Percentiles rank a stretch among this genome's conserved stretches.
Conservation (phyloP, 2,113 vertebrate genomes). For the Microtus pennsylvanicus region DNA sequence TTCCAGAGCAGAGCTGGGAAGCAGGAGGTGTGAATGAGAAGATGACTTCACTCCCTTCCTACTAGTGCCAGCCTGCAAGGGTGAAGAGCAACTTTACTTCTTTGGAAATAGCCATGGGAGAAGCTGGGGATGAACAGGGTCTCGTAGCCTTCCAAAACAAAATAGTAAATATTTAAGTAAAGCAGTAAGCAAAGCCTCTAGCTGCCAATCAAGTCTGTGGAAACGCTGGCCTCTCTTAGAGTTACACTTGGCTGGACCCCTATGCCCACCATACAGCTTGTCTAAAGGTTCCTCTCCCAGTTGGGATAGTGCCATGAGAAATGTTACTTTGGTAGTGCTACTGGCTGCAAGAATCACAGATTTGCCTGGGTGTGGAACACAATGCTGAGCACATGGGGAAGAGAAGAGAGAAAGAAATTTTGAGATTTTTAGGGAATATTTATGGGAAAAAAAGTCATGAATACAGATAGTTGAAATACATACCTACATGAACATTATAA, state of each 20-base stretch:
- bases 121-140: neutral
- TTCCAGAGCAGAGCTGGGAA: neutral
- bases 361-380: neutral
- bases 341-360: neutral
- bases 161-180: constrained; percentile 13
- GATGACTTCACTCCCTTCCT: neutral
- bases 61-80: neutral
- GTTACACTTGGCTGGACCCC: neutral
- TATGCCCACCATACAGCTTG: neutral
- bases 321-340: neutral
- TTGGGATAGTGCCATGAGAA: rapidly evolving
- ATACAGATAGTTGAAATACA: neutral
- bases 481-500: constrained; percentile 2
- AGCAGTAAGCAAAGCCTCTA: neutral
- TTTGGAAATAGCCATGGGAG: neutral
- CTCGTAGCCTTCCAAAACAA: neutral
- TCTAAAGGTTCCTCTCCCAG: neutral
- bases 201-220: neutral
- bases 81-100: neutral
- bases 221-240: neutral
- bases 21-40: neutral
- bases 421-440: neutral
- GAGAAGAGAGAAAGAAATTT: neutral
- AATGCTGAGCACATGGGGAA: neutral
- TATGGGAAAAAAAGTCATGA: constrained; percentile 10